A percentile compares a stretch with the other conserved stretches of the same genome.
These are phyloP conservation scores for Cuniculus paca DNA, from an alignment of 2,797 vertebrate species.

Conservation along the genomic window DNA sequence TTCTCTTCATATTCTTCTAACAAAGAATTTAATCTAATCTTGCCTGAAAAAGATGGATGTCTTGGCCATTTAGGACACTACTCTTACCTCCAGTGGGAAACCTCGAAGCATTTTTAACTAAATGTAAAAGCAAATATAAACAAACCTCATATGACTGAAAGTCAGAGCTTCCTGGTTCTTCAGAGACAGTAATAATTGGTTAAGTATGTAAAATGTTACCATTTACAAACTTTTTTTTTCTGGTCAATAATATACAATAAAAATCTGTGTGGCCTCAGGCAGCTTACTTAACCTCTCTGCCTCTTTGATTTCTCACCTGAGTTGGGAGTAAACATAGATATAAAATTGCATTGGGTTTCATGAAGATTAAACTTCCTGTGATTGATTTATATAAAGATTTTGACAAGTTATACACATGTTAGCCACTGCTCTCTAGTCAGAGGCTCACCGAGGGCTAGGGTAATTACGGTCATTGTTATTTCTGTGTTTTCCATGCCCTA, in stretches of 20 bases:
- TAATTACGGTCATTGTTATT: not conserved
- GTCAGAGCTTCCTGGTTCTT: not conserved
- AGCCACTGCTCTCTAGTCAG: not conserved
- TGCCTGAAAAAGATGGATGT: not conserved
- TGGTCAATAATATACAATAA: not conserved
- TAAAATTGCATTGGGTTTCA: not conserved
- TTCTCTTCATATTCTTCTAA: constrained; percentile 4
- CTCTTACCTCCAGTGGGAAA: constrained; percentile 16
- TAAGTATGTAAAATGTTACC: not conserved
- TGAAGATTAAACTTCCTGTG: constrained; percentile 33
- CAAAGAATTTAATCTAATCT: not conserved
- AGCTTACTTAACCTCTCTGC: not conserved
- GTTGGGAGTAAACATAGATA: not conserved
- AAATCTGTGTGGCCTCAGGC: not conserved
- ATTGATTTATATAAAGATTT: constrained; percentile 16
- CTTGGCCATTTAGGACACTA: not conserved
- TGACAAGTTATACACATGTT: not conserved
- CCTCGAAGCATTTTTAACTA: not conserved
- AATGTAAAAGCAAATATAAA: constrained; percentile 8
- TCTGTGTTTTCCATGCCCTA: not conserved
- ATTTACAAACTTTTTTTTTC: not conserved
- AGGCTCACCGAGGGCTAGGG: not conserved
- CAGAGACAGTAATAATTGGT: not conserved
- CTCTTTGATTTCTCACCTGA: not conserved
- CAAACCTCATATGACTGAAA: not conserved